A percentile compares a stretch with the other conserved stretches of the same genome.
Evolutionary conservation across 2,888 invertebrate species (phyloP).

Genomic region (Eremobia ochroleuca): DNA sequence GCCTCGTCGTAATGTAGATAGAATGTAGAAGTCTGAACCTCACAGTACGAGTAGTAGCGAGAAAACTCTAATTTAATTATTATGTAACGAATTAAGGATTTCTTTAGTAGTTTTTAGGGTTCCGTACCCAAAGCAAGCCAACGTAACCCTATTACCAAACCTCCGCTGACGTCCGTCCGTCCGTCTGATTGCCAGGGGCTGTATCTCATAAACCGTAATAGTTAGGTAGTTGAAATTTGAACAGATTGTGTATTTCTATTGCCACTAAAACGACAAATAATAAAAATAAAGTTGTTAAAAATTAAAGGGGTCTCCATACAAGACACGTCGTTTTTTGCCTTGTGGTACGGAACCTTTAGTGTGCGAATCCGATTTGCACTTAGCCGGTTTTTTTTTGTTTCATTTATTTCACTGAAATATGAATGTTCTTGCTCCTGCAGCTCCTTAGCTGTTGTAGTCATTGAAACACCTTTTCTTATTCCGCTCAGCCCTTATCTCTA

Average conservation of each 20-base stretch:
- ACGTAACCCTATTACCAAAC: no score
- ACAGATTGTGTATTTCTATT: not conserved
- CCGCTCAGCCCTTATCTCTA: conserved; percentile 37
- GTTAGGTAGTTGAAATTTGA: not conserved
- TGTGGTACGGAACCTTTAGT: not conserved
- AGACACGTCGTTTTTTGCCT: not conserved
- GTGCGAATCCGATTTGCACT: not conserved
- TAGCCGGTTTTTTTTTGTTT: not conserved
- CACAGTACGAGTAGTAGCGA: not conserved
- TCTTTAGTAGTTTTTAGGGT: not conserved
- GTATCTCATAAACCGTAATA: not conserved
- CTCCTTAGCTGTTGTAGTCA: not conserved
- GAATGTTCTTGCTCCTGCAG: not conserved
- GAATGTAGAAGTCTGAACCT: not conserved
- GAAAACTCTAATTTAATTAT: not conserved
- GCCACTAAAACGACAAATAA: no score
- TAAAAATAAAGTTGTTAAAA: not conserved
- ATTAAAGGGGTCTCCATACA: not conserved
- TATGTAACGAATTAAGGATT: not conserved
- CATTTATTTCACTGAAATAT: not conserved
- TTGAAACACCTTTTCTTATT: conserved; percentile 43
- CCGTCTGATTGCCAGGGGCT: not conserved
- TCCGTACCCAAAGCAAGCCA: no score
- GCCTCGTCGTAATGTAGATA: not conserved
- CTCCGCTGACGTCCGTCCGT: not conserved